phyloP scores from a whole-genome alignment of 2,888 invertebrate genomes.

The Hydrotaea cyrtoneurina region DNA sequence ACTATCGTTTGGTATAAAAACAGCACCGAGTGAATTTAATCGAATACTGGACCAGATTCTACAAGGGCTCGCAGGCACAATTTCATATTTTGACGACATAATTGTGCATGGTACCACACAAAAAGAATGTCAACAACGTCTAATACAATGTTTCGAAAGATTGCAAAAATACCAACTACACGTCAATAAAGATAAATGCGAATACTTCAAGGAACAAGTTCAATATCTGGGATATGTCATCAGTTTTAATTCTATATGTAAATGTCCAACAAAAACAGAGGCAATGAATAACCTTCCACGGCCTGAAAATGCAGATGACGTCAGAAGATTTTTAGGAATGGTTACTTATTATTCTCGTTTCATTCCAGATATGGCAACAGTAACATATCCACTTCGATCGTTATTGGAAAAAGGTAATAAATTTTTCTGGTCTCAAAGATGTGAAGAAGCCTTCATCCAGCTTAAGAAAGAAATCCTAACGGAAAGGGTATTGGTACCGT shows the following conservation, averaged over 20 bases:
- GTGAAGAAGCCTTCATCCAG: slow-evolving; percentile 18
- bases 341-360: slow-evolving; percentile 31
- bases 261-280: slow-evolving; percentile 34
- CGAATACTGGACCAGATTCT: background rate
- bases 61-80: background rate
- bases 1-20: slow-evolving; percentile 25
- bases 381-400: slow-evolving; percentile 10
- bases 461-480: slow-evolving; percentile 19
- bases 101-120: background rate
- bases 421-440: background rate
- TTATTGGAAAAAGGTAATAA: background rate
- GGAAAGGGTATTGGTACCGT: slow-evolving; percentile 6
- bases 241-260: slow-evolving; percentile 53
- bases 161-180: background rate
- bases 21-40: background rate
- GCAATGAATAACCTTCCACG: no score
- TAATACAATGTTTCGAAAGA: background rate
- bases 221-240: background rate
- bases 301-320: no score
- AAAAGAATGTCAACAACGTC: background rate
- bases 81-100: background rate
- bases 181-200: no score
- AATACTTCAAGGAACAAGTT: background rate
- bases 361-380: slow-evolving; percentile 32
- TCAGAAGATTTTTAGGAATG: slow-evolving; percentile 41